Evolutionary conservation across 2,888 invertebrate genomes (phyloP), one percentile per base, ranked within the genome.

Genomic region (Celastrina argiolus): DNA sequence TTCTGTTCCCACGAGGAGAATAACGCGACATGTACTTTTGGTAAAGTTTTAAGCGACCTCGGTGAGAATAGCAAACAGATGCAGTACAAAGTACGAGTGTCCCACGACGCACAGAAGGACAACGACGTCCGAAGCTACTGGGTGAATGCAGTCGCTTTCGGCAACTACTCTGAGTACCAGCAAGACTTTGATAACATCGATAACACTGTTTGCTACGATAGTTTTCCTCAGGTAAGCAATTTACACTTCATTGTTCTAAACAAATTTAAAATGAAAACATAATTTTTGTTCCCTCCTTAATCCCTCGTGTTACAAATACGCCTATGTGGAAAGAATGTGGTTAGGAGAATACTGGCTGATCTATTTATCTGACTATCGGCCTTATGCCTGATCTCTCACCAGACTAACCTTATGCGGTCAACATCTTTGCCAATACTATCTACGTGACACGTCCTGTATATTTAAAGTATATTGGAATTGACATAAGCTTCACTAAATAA

Each of bases 1-100:
- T 77, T 83, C 72, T 80, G 91, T 76, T 75, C 72, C 16, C 74
- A 86, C 64, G 81, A 81, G 59, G 77, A 87, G 0, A 81, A 79
- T 0, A 86, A 88, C 85, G 73, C 84, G 67, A 74, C 86, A 76
- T 81, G 92, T 84, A 63, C 74, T 79, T 78, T 87, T 73, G 80
- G 88, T 73, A 79, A 79, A 73, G 76, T 83, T 72, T 71, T 82
- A 73, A 69, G 78, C 73, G 76, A 90, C 76, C 75, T 82, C 70
- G 78, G 77, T 39, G 78, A 79, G 41, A 72, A 71, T 4, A 72
- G 71, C n/a, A 75, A 77, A 67, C 80, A 81, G 69, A 73, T 72
- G 1, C 71, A 74, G 66, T 84, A 80, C 65, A 80, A 81, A 7
- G 77, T 86, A 51, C 81, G 85, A 71, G 79, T 91, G 68, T 80